Base-by-base conservation (phyloP, 2,797 vertebrate genomes). In the Lacerta agilis region DNA sequence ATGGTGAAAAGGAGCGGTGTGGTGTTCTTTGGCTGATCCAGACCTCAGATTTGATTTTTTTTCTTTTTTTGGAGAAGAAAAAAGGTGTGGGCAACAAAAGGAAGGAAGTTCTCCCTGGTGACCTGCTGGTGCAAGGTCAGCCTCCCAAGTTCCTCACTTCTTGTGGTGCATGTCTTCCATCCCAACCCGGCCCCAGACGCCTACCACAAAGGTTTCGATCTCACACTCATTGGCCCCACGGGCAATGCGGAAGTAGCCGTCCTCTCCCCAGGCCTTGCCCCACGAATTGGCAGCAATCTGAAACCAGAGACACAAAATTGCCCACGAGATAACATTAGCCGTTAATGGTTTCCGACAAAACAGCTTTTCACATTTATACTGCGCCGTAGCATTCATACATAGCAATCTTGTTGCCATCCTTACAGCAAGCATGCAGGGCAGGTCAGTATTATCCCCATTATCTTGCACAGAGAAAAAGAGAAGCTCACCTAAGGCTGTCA, bases 261-360 rank as follows among this genome's bases (percentile, higher is more conserved):
- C 93, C 94, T 99, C 98, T 0, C 99, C 99, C 99, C 99, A 99
- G 90, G 97, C 97, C 80, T 97, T 98, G 38, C 98, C 99, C 99
- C 99, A 99, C 0, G 99, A 99, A 96, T 99, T 99, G 92, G 98
- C 98, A 0, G 98, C 99, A 0, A 97, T 98, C 99, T 99, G 96
- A 2, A 1, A 41, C 3, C 36, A 43, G 11, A 33, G 78, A 29
- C 17, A 18, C 11, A 36, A 77, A 49, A 58, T 20, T 0, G 1
- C 27, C 27, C 2, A 49, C 4, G 3, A 58, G 6, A 15, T 13
- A 15, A 5, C 3, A 10, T 49, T 23, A 78, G 25, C 17, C 8
- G 1, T 9, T 17, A 83, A 71, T 25, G 9, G 43, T 36, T 58
- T 55, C n/a, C 13, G 41, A 23, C 2, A 33, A 23, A 83, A 58